Percentiles rank a stretch among this genome's conserved stretches.
phyloP scores from a whole-genome alignment of 2,113 vertebrate species.

The Entosphenus tridentatus region DNA sequence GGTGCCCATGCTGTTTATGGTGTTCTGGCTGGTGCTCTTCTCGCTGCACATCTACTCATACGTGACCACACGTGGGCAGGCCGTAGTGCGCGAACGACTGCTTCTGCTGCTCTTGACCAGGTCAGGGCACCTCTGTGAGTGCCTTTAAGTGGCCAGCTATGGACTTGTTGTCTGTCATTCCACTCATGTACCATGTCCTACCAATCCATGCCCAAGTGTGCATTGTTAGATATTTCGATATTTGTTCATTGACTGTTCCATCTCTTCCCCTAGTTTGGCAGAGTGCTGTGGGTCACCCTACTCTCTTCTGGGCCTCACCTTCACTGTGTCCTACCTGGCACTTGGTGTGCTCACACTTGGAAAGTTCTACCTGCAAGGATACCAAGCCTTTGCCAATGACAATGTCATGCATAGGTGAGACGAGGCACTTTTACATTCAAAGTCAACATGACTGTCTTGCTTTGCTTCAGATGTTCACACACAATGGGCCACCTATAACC shows the following conservation, averaged over 20 bases:
- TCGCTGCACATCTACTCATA: slow-evolving; percentile 27
- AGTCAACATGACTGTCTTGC: no score
- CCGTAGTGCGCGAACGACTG: slow-evolving; percentile 26
- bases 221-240: no score
- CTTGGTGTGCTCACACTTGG: slow-evolving; percentile 41
- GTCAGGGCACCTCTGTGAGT: slow-evolving; percentile 15
- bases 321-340: slow-evolving; percentile 47
- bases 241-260: no score
- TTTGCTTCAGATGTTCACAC: no score
- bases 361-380: slow-evolving; percentile 47
- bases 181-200: no score
- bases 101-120: slow-evolving; percentile 40
- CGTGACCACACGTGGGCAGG: slow-evolving; percentile 15
- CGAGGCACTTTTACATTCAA: no score
- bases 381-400: slow-evolving; percentile 32
- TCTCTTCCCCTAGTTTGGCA: slow-evolving; percentile 24
- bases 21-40: slow-evolving; percentile 50
- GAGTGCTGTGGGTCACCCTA: slow-evolving; percentile 50
- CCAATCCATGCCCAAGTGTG: no score
- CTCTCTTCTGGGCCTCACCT: slow-evolving; percentile 44
- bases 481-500: no score
- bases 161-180: no score
- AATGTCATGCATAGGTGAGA: slow-evolving; percentile 52
- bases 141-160: no score
- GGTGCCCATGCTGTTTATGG: slow-evolving; percentile 36